phyloP scores from a whole-genome alignment of 1,140 invertebrate genomes.

The Brachionus rotundiformis region DNA sequence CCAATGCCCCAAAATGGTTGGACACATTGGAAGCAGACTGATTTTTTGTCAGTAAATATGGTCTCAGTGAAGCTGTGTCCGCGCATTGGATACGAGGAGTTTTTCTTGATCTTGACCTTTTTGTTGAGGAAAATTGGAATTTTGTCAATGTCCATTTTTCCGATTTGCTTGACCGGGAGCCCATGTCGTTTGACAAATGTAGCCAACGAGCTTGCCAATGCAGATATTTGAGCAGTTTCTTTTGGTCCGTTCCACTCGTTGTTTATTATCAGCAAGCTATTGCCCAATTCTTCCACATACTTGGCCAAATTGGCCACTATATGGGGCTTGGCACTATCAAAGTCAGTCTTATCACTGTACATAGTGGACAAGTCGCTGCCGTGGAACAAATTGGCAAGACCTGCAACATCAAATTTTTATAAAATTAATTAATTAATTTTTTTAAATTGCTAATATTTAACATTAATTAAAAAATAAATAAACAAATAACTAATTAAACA shows the following conservation, averaged over 20 bases:
- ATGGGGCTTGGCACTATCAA: background rate
- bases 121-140: slow-evolving; percentile 45
- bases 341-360: background rate
- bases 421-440: background rate
- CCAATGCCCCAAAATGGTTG: slow-evolving; percentile 51
- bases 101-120: slow-evolving; percentile 40
- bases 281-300: background rate
- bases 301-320: background rate
- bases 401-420: background rate
- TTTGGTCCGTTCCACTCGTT: slow-evolving; percentile 30
- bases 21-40: background rate
- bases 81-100: background rate
- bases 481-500: slow-evolving; percentile 3
- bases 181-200: slow-evolving; percentile 23
- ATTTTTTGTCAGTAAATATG: background rate
- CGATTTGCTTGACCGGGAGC: slow-evolving; percentile 33
- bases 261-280: background rate
- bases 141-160: slow-evolving; percentile 38
- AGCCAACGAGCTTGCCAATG: background rate
- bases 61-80: background rate
- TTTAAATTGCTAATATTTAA: slow-evolving; percentile 6
- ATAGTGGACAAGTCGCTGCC: background rate
- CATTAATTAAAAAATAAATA: background rate
- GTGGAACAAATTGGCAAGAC: slow-evolving; percentile 22
- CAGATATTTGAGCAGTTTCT: slow-evolving; percentile 28